Conservation (phyloP, 2,797 vertebrate species). For the Gadopsis bispinosus region DNA sequence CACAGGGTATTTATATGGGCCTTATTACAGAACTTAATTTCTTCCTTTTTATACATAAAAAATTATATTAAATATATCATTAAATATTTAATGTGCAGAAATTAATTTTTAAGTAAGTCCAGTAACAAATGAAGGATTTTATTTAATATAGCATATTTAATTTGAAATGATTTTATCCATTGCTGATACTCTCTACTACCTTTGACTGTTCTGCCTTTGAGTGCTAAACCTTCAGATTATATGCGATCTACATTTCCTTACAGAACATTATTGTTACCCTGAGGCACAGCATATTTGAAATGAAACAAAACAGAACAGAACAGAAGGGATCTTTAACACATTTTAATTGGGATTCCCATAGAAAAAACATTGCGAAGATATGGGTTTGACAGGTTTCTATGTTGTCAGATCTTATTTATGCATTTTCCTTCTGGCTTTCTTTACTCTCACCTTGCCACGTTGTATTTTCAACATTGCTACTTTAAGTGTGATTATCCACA, state of each 20-base stretch:
- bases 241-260: constrained; percentile 10
- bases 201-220: background rate
- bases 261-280: constrained; percentile 3
- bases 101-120: background rate
- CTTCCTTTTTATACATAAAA: background rate
- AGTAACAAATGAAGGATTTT: background rate
- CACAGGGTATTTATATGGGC: constrained; percentile 1
- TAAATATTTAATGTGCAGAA: background rate
- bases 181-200: background rate
- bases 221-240: constrained; percentile 8
- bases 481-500: constrained; percentile 8
- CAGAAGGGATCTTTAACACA: background rate
- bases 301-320: constrained; percentile 29
- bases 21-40: background rate
- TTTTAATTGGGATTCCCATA: constrained; percentile 19
- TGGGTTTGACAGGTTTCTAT: background rate
- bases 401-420: constrained; percentile 15
- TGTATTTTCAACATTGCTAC: constrained; percentile 15
- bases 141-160: background rate
- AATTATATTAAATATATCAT: background rate
- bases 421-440: background rate
- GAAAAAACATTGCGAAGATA: background rate
- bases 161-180: background rate
- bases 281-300: constrained; percentile 16
- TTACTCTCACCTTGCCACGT: constrained; percentile 6